A percentile compares a stretch with the other conserved stretches of the same genome.
These are phyloP conservation scores for Trissoscelio sp. DNA, from an alignment of 2,888 invertebrate species.

Conservation along the genomic window DNA sequence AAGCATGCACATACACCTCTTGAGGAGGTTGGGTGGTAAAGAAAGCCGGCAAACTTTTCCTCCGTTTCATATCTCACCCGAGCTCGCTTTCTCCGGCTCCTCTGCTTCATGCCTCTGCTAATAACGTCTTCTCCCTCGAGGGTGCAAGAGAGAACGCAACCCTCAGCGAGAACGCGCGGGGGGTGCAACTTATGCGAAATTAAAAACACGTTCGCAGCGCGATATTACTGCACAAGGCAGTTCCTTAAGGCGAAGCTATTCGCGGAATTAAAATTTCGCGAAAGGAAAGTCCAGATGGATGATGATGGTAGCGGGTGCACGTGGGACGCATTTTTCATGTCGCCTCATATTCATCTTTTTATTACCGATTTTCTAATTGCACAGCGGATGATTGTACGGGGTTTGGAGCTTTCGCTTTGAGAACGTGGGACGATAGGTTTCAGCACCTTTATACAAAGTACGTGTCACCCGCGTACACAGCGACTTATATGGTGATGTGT, in stretches of 20 bases:
- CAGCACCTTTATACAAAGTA: constrained; percentile 32
- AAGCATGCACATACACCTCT: constrained; percentile 39
- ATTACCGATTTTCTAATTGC: constrained; percentile 46
- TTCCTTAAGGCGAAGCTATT: constrained; percentile 44
- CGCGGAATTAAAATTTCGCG: constrained; percentile 64
- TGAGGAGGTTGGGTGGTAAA: constrained; percentile 36
- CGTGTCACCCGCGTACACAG: constrained; percentile 55
- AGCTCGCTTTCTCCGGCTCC: constrained; percentile 64
- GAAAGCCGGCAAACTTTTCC: constrained; percentile 69
- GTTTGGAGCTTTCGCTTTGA: constrained; percentile 11
- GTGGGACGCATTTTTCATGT: constrained; percentile 49
- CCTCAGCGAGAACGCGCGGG: constrained; percentile 30
- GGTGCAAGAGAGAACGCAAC: constrained; percentile 69
- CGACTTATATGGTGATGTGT: constrained; percentile 55
- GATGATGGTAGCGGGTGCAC: constrained; percentile 25
- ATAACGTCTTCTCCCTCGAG: constrained; percentile 81
- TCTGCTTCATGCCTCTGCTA: constrained; percentile 82
- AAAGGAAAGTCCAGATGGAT: constrained; percentile 50
- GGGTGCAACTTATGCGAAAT: constrained; percentile 81
- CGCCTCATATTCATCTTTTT: constrained; percentile 48
- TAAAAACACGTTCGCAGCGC: constrained; percentile 78
- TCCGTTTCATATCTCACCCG: constrained; percentile 76
- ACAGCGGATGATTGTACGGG: background rate
- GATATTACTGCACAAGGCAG: constrained; percentile 47
- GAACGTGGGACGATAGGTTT: constrained; percentile 30